Evolutionary conservation across 2,797 vertebrate species (phyloP).

Genomic region (Pagetopsis macropterus): DNA sequence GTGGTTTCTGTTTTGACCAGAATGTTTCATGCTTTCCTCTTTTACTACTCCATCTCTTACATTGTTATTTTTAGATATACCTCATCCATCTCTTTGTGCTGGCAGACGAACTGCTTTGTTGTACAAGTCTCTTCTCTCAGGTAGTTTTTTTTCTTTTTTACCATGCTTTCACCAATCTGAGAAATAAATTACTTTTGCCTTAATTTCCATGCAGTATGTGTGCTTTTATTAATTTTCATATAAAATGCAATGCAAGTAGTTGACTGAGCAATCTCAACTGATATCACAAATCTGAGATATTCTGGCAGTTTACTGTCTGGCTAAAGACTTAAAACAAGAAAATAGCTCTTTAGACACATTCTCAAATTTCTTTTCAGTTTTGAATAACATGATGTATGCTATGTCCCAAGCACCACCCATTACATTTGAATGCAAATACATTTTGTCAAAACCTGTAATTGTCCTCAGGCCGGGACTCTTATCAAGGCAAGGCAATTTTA

Average conservation of each 20-base stretch:
- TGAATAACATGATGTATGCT: too few species aligned
- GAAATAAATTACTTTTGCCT: slow-evolving; percentile 50
- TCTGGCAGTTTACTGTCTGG: background rate
- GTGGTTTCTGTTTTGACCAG: slow-evolving; percentile 1
- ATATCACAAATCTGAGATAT: background rate
- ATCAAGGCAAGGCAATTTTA: too few species aligned
- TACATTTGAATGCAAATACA: too few species aligned
- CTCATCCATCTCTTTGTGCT: slow-evolving; percentile 44
- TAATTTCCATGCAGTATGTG: slow-evolving; percentile 48
- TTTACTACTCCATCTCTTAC: background rate
- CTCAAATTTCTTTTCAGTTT: too few species aligned
- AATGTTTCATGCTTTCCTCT: slow-evolving; percentile 6
- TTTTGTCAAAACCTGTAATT: too few species aligned
- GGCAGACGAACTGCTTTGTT: slow-evolving; percentile 34
- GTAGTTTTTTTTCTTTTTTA: slow-evolving; percentile 36
- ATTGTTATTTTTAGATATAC: slow-evolving; percentile 34
- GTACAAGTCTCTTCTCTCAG: slow-evolving; percentile 57
- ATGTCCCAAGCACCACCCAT: too few species aligned
- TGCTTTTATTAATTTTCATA: background rate
- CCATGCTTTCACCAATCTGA: slow-evolving; percentile 50
- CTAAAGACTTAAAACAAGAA: background rate
- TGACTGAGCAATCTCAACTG: background rate
- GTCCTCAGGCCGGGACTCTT: too few species aligned
- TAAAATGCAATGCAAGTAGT: background rate
- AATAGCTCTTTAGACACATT: too few species aligned